phyloP scores from a whole-genome alignment of 1,140 invertebrate species.

The Hypothenemus hampei region DNA sequence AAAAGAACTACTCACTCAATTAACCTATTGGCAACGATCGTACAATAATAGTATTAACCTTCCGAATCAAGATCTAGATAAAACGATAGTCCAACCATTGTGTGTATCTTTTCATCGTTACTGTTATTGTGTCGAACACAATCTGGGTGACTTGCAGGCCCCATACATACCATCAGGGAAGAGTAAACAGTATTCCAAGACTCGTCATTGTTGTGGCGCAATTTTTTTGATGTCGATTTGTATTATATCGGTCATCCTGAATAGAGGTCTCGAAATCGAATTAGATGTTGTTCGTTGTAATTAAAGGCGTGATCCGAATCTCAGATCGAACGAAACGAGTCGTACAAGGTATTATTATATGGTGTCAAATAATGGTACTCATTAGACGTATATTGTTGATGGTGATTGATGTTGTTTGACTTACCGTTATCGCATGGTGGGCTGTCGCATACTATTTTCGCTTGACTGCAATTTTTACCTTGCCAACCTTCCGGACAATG shows the following conservation, averaged over 20 bases:
- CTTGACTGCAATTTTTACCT: slow-evolving; percentile 84
- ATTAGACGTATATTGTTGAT: not conserved
- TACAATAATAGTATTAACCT: slow-evolving; percentile 20
- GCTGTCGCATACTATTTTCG: slow-evolving; percentile 54
- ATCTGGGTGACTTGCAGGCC: slow-evolving; percentile 6
- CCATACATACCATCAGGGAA: slow-evolving; percentile 23
- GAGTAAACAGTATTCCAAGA: slow-evolving; percentile 12
- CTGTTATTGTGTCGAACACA: slow-evolving; percentile 13
- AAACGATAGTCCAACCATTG: slow-evolving; percentile 5
- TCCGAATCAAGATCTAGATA: slow-evolving; percentile 19
- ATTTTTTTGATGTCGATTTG: slow-evolving; percentile 10
- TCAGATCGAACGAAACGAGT: too few relatives aligned
- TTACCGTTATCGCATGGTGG: slow-evolving; percentile 54
- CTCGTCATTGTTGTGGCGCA: slow-evolving; percentile 13
- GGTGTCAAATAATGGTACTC: too few relatives aligned
- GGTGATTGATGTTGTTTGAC: too few relatives aligned
- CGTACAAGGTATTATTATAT: too few relatives aligned
- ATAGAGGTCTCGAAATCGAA: slow-evolving; percentile 12
- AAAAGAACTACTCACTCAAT: slow-evolving; percentile 16
- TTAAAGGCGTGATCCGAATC: slow-evolving; percentile 6
- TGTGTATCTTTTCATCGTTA: slow-evolving; percentile 18
- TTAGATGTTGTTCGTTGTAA: slow-evolving; percentile 9
- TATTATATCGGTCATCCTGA: slow-evolving; percentile 9
- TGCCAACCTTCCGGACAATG: slow-evolving; percentile 81
- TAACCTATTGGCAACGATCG: slow-evolving; percentile 15